These are phyloP conservation scores for Actinopyga echinites DNA, from an alignment of 53 echinoderm and acorn worm genomes.

Conservation along the genomic window DNA sequence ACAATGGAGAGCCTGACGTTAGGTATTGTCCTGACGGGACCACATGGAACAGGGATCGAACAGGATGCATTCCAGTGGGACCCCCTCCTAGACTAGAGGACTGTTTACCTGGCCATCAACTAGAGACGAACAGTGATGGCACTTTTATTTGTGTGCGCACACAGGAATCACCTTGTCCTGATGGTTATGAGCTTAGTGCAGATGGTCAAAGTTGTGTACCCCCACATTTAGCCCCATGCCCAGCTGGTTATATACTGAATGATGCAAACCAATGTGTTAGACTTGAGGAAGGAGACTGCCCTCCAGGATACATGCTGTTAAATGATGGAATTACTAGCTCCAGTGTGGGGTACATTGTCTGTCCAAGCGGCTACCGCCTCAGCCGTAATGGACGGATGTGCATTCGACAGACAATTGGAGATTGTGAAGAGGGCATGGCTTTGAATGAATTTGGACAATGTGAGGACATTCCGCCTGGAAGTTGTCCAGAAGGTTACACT, in stretches of 20 bases:
- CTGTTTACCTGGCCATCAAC: neutral
- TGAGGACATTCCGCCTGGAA: neutral
- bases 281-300: neutral
- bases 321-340: slow-evolving; percentile 30
- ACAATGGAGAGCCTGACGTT: too few species aligned
- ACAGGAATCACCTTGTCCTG: neutral
- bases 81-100: neutral
- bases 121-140: neutral
- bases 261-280: neutral
- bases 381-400: slow-evolving; percentile 33
- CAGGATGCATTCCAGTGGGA: slow-evolving; percentile 1
- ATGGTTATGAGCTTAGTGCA: slow-evolving; percentile 34
- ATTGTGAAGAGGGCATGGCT: slow-evolving; percentile 8
- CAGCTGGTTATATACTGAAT: neutral
- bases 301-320: slow-evolving; percentile 20
- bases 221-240: neutral
- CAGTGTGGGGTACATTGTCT: neutral
- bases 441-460: neutral
- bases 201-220: slow-evolving; percentile 41
- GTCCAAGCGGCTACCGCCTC: slow-evolving; percentile 37
- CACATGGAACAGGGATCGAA: neutral
- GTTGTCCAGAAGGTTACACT: slow-evolving; percentile 38
- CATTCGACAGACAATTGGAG: neutral
- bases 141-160: neutral
- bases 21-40: slow-evolving; percentile 9